phyloP scores from a whole-genome alignment of 1,140 invertebrate genomes.

The Neodiprion virginianus region DNA sequence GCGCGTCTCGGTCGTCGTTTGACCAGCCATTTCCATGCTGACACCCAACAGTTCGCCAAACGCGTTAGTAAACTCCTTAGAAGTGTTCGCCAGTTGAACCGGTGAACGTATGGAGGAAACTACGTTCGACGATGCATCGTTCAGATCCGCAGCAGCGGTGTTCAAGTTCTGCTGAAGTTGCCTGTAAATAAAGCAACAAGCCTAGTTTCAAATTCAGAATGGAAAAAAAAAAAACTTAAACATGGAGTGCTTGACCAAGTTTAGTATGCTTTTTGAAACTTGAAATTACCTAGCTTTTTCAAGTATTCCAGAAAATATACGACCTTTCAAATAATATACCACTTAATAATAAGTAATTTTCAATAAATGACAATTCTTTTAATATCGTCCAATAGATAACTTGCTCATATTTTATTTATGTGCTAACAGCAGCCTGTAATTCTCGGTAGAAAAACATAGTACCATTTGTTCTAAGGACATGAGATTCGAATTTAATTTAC shows the following conservation, averaged over 20 bases:
- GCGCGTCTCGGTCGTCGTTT: constrained; percentile 72
- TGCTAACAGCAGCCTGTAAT: too few relatives aligned
- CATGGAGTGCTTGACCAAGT: not conserved
- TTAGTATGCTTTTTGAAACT: too few relatives aligned
- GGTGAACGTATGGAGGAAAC: constrained; percentile 73
- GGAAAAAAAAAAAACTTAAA: not conserved
- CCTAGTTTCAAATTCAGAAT: not conserved
- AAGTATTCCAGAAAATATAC: too few relatives aligned
- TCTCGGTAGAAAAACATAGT: not conserved
- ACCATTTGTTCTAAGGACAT: not conserved
- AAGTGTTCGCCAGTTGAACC: constrained; percentile 74
- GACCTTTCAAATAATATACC: too few relatives aligned
- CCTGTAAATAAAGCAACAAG: constrained; percentile 45
- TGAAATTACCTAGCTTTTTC: too few relatives aligned
- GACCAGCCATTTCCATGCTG: constrained; percentile 84
- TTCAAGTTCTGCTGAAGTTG: constrained; percentile 88
- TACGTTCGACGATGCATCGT: constrained; percentile 81
- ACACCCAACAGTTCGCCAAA: constrained; percentile 80
- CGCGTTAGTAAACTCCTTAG: constrained; percentile 78
- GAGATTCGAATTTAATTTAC: too few relatives aligned
- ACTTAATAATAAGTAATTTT: too few relatives aligned
- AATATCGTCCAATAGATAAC: too few relatives aligned
- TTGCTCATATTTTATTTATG: too few relatives aligned
- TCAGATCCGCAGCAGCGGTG: constrained; percentile 81
- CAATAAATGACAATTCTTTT: too few relatives aligned